Percentiles rank a stretch among this genome's conserved stretches.
Conservation (phyloP, 2,113 vertebrate species). For the Regulus satrapa region DNA sequence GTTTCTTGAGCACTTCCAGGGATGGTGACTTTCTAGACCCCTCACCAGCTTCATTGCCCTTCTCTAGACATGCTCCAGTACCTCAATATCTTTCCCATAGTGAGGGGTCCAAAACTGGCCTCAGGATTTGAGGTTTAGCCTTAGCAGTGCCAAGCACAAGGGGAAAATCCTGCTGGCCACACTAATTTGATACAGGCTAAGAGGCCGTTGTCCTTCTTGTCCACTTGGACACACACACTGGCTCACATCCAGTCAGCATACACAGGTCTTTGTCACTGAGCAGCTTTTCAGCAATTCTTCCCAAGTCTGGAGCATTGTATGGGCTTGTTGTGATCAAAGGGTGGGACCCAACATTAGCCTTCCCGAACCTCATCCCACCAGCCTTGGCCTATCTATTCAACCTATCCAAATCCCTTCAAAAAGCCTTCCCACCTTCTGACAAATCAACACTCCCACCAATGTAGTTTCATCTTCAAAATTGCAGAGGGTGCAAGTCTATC, state of each 20-base stretch:
- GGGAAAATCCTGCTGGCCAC: not conserved
- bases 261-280: not conserved
- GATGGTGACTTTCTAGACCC: not conserved
- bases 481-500: not conserved
- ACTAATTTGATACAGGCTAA: too few relatives aligned
- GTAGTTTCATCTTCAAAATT: not conserved
- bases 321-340: not conserved
- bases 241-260: not conserved
- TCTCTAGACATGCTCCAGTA: not conserved
- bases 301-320: not conserved
- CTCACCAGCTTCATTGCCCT: not conserved
- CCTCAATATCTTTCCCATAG: not conserved
- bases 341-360: not conserved
- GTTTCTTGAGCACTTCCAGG: not conserved
- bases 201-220: not conserved
- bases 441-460: not conserved
- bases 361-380: not conserved
- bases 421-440: not conserved
- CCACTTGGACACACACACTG: not conserved
- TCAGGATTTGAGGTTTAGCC: not conserved
- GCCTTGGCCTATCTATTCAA: not conserved
- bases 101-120: not conserved
- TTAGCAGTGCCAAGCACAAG: not conserved
- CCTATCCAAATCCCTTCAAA: not conserved
- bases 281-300: not conserved